These are phyloP conservation scores for Semibalanus balanoides DNA, from an alignment of 1,140 invertebrate species.

Conservation along the genomic window DNA sequence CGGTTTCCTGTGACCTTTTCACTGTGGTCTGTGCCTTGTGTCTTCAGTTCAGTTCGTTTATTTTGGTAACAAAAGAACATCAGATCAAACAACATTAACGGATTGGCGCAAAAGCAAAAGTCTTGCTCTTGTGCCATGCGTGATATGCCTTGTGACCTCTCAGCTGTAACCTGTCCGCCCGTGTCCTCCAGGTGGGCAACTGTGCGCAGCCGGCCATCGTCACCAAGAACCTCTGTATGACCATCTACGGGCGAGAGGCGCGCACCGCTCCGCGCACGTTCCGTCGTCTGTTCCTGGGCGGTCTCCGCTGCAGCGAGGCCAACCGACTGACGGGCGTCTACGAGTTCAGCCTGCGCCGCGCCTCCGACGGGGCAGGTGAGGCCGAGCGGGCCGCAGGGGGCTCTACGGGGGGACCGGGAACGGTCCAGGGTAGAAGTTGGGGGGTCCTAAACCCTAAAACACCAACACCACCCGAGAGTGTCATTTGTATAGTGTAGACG, in stretches of 20 bases:
- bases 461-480: no score
- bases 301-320: slow-evolving; percentile 69
- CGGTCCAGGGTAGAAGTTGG: no score
- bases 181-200: slow-evolving; percentile 68
- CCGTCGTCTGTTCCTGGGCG: slow-evolving; percentile 79
- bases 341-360: slow-evolving; percentile 76
- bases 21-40: no score
- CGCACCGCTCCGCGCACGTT: slow-evolving; percentile 78
- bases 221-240: slow-evolving; percentile 94
- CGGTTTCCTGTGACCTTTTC: no score
- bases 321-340: slow-evolving; percentile 93
- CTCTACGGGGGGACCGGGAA: neutral
- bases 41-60: no score
- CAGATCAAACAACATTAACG: no score
- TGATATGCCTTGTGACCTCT: no score
- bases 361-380: slow-evolving; percentile 70
- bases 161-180: neutral
- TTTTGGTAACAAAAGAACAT: no score
- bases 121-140: no score
- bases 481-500: no score
- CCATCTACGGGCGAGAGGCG: slow-evolving; percentile 91
- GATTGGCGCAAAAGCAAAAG: no score
- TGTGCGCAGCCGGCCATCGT: slow-evolving; percentile 92
- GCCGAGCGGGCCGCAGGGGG: slow-evolving; percentile 24
- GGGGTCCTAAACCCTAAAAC: no score